These are phyloP conservation scores for Diadegma fenestrale DNA, from an alignment of 2,888 invertebrate species.

Conservation along the genomic window DNA sequence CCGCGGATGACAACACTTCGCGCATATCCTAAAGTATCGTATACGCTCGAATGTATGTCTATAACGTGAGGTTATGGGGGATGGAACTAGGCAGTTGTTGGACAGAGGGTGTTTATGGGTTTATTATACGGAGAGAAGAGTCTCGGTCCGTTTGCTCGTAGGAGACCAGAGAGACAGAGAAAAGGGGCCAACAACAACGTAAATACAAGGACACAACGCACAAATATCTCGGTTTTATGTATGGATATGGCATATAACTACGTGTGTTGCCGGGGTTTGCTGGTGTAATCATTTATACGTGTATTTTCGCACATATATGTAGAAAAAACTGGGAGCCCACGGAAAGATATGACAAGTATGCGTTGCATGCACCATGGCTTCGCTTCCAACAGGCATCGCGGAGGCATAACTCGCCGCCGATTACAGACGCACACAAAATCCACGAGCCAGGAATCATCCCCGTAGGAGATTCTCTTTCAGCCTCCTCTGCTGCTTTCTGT, in stretches of 20 bases:
- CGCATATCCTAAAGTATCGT: slow-evolving; percentile 70
- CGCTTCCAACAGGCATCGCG: slow-evolving; percentile 27
- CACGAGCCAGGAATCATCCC: slow-evolving; percentile 48
- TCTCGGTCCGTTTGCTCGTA: slow-evolving; percentile 73
- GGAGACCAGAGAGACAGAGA: slow-evolving; percentile 52
- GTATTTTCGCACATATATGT: not conserved
- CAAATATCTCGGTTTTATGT: slow-evolving; percentile 53
- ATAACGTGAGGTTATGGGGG: slow-evolving; percentile 43
- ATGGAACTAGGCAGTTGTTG: slow-evolving; percentile 69
- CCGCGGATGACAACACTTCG: slow-evolving; percentile 68
- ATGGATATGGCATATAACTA: slow-evolving; percentile 32
- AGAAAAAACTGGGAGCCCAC: slow-evolving; percentile 45
- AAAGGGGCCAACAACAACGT: slow-evolving; percentile 51
- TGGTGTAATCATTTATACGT: slow-evolving; percentile 1
- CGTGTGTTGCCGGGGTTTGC: slow-evolving; percentile 47
- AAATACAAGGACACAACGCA: slow-evolving; percentile 37
- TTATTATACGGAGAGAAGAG: slow-evolving; percentile 82
- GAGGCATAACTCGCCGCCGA: slow-evolving; percentile 62
- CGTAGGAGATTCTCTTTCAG: slow-evolving; percentile 14
- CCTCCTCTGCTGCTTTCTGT: slow-evolving; percentile 50
- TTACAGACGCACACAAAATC: slow-evolving; percentile 56
- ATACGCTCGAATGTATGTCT: slow-evolving; percentile 32
- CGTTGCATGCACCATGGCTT: slow-evolving; percentile 60
- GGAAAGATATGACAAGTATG: slow-evolving; percentile 53
- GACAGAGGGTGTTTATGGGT: slow-evolving; percentile 84